phyloP scores from a whole-genome alignment of 2,113 vertebrate species.

The Dasypus novemcinctus region DNA sequence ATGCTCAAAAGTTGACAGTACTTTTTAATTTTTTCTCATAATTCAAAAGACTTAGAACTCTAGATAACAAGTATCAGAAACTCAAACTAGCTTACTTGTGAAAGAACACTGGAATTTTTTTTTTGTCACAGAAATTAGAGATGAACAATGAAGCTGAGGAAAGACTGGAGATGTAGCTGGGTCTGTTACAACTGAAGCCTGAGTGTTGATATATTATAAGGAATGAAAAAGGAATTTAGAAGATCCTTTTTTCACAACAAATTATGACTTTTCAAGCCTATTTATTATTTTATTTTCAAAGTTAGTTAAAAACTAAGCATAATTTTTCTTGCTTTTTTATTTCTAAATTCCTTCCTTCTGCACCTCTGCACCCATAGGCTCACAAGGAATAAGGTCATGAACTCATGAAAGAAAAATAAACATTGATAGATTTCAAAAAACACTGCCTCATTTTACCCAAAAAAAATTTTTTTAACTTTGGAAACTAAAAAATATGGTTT shows the following conservation, averaged over 20 bases:
- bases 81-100: not conserved
- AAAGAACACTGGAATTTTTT: not conserved
- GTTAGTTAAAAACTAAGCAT: not conserved
- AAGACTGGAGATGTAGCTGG: not conserved
- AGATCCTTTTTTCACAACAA: not conserved
- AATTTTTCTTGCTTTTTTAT: not conserved
- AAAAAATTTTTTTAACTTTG: not conserved
- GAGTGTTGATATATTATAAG: not conserved
- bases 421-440: not conserved
- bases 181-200: not conserved
- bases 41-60: not conserved
- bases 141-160: too few species aligned
- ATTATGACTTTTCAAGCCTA: not conserved
- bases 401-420: not conserved
- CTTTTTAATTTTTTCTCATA: not conserved
- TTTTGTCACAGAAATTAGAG: not conserved
- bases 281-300: constrained; percentile 1
- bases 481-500: constrained; percentile 9
- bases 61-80: not conserved
- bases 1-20: not conserved
- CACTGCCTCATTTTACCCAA: not conserved
- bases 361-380: not conserved
- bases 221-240: not conserved
- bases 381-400: not conserved
- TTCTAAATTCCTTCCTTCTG: not conserved